Base-by-base conservation (phyloP, 1,140 invertebrate species). In the Caenorhabditis brenneri region DNA sequence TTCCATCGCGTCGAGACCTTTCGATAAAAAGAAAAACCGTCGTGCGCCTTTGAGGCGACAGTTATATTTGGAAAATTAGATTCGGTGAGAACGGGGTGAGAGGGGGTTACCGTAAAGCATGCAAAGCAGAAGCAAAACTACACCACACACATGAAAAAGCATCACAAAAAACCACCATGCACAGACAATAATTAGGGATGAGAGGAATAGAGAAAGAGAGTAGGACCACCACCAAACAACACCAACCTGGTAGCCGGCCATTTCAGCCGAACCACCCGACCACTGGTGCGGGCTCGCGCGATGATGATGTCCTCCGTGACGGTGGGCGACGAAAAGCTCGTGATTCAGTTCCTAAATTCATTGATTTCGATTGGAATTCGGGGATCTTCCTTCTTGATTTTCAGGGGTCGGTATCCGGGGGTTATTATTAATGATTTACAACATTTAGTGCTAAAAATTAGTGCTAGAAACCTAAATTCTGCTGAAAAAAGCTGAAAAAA, bases 251-350 rank as follows among this genome's bases (percentile, higher is more conserved):
- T 74, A 74, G 65, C 65, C 65, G 65, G 65, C 36, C 65, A 74
- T 33, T 12, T 74, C 65, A 46, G 65, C 65, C 65, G 36, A 74
- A n/a, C 65, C 65, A 74, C 65, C 65, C 65, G 65, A 42, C 65
- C 65, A 74, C 36, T 74, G 58, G 3, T 65, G 65, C 65, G 65
- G 65, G 65, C 65, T 74, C 10, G 36, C 36, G 36, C 65, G 65
- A 48, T 69, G 55, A 31, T 80, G 79, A 12, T 19, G 22, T n/a
- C 42, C 48, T 42, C 55, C 60, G 81, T 58, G 60, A 19, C 81
- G 46, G 29, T 82, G 55, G 3, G 81, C 81, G n/a, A 83, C 82
- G 82, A 83, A 83, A 74, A 83, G 82, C 42, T 83, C 82, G 53
- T 80, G 82, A 39, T 80, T 83, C 22, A 83, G 49, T 27, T 83